Conservation (phyloP, 2,113 vertebrate genomes). For the Vombatus ursinus region DNA sequence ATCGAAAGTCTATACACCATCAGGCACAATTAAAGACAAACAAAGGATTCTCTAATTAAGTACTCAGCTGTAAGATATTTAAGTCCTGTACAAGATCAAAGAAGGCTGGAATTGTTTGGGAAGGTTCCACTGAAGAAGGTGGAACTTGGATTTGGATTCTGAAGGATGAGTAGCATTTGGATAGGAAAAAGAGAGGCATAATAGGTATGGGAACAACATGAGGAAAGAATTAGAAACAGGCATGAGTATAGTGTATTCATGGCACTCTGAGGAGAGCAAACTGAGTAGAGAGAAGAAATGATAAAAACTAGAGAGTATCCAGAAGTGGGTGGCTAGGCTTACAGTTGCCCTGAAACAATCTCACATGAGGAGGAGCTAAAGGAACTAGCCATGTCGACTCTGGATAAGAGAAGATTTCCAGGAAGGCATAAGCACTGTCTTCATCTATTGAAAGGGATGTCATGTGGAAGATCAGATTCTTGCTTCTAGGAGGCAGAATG, state of each 20-base stretch:
- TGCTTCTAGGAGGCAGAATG: background rate
- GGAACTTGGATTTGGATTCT: background rate
- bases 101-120: background rate
- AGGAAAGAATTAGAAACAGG: background rate
- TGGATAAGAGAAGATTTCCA: background rate
- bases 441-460: background rate
- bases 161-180: background rate
- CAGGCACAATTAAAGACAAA: background rate
- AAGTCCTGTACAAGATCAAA: background rate
- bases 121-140: background rate
- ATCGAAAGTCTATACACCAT: background rate
- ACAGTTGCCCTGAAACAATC: background rate
- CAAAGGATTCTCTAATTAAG: background rate
- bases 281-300: background rate
- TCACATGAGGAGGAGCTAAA: background rate
- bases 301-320: background rate
- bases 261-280: background rate
- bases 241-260: background rate
- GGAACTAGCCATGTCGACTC: background rate
- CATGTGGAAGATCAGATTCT: background rate
- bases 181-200: background rate
- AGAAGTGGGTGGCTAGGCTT: background rate
- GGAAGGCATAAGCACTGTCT: background rate
- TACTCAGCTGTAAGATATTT: background rate
- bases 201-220: background rate